A percentile compares a stretch with the other conserved stretches of the same genome.
Conservation (phyloP, 53 echinoderm and acorn worm species). For the Glandiceps talaboti region DNA sequence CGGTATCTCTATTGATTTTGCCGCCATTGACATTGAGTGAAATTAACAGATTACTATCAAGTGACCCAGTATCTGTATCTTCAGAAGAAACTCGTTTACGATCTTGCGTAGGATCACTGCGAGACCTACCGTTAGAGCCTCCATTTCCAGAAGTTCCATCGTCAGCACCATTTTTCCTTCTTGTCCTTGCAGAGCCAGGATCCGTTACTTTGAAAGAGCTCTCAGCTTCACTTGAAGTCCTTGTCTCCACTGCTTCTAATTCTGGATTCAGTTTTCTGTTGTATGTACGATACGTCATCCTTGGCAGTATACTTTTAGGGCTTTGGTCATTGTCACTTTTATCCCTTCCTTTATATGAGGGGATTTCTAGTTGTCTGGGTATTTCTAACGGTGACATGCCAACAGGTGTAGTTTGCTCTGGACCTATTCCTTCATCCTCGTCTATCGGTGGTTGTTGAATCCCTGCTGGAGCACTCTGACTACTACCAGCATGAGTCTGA, state of each 20-base stretch:
- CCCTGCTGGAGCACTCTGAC: not conserved
- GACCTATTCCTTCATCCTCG: not conserved
- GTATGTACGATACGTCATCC: not conserved
- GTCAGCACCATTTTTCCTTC: not conserved
- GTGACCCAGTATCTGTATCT: not conserved
- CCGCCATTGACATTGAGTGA: not conserved
- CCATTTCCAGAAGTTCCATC: not conserved
- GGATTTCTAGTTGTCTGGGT: not conserved
- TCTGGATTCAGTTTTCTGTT: no score
- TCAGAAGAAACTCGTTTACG: slow-evolving; percentile 37
- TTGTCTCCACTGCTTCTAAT: no score
- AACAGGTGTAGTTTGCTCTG: not conserved
- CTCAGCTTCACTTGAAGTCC: not conserved
- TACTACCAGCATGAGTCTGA: not conserved
- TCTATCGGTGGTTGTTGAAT: not conserved
- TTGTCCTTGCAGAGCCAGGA: not conserved
- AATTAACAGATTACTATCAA: not conserved
- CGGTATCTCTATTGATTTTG: not conserved
- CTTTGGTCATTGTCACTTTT: not conserved
- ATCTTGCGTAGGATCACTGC: slow-evolving; percentile 95
- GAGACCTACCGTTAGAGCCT: slow-evolving; percentile 47
- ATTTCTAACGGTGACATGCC: not conserved
- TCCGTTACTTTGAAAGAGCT: not conserved
- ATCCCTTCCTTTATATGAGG: not conserved
- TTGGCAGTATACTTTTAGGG: not conserved